A percentile compares a stretch with the other conserved stretches of the same genome.
These are phyloP conservation scores for Meles meles DNA, from an alignment of 2,113 vertebrate genomes.

Conservation along the genomic window DNA sequence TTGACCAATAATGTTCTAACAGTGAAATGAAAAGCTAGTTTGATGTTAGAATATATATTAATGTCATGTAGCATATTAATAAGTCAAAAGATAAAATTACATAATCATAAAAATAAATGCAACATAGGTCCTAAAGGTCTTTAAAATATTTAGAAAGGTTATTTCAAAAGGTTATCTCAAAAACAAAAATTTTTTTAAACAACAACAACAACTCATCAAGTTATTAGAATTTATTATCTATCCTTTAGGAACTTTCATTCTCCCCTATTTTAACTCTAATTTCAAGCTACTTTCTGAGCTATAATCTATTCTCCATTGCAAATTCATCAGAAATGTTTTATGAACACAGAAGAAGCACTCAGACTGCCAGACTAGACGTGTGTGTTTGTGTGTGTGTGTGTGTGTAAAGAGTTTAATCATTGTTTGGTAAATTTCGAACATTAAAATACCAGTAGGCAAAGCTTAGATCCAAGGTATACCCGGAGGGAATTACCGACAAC, in stretches of 20 bases:
- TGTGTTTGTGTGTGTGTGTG: not conserved
- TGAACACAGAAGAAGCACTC: not conserved
- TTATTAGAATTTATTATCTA: not conserved
- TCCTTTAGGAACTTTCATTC: not conserved
- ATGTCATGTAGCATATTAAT: not conserved
- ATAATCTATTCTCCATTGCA: not conserved
- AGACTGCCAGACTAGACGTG: not conserved
- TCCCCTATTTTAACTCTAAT: not conserved
- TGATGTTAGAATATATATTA: not conserved
- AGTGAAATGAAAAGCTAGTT: not conserved
- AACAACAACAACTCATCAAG: not conserved
- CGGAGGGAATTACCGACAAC: not conserved
- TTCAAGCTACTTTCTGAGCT: not conserved
- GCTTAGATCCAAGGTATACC: not conserved
- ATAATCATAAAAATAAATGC: not conserved
- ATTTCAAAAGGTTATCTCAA: constrained; percentile 1
- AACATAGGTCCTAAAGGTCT: not conserved
- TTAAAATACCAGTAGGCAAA: not conserved
- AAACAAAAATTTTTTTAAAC: constrained; percentile 6
- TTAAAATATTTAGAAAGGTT: not conserved
- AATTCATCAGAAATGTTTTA: not conserved
- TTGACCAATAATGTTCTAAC: not conserved
- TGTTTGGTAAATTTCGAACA: not conserved
- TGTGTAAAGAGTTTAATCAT: not conserved
- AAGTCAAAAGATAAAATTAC: not conserved